Conservation (phyloP, 2,888 invertebrate species). For the Cryptus viduatorius region DNA sequence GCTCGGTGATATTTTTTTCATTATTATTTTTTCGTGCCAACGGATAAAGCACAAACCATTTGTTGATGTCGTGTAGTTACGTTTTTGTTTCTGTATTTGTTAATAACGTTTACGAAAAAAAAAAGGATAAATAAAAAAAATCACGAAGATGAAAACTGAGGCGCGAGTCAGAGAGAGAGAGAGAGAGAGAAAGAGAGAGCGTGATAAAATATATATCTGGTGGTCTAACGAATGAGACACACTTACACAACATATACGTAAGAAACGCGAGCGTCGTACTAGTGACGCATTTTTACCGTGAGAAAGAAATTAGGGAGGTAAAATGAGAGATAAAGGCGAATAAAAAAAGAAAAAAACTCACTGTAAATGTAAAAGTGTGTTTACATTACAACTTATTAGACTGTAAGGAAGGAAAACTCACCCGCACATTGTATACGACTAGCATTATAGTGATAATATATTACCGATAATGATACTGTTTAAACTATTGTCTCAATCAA, state of each 20-base stretch:
- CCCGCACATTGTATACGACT: constrained; percentile 85
- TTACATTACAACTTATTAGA: constrained; percentile 74
- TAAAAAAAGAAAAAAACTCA: constrained; percentile 62
- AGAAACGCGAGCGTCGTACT: constrained; percentile 33
- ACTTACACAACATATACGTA: constrained; percentile 56
- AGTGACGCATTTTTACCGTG: constrained; percentile 58
- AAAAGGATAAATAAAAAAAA: neutral
- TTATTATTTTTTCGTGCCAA: constrained; percentile 46
- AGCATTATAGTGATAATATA: constrained; percentile 85
- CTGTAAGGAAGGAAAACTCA: constrained; percentile 78
- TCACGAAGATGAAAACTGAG: neutral
- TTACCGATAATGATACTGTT: constrained; percentile 85
- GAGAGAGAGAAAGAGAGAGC: constrained; percentile 43
- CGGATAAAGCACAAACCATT: constrained; percentile 70
- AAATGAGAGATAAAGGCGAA: constrained; percentile 22
- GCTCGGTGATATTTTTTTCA: constrained; percentile 62
- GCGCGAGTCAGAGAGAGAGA: constrained; percentile 44
- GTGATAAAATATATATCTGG: constrained; percentile 50
- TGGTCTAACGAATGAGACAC: constrained; percentile 56
- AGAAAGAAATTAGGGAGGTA: constrained; percentile 47
- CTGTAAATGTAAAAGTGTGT: constrained; percentile 67
- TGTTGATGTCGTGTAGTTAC: constrained; percentile 82
- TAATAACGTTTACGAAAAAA: constrained; percentile 71
- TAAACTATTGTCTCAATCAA: constrained; percentile 85
- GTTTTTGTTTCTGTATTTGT: constrained; percentile 83